Base-by-base conservation (phyloP, 2,113 vertebrate genomes). In the Edolisoma coerulescens region DNA sequence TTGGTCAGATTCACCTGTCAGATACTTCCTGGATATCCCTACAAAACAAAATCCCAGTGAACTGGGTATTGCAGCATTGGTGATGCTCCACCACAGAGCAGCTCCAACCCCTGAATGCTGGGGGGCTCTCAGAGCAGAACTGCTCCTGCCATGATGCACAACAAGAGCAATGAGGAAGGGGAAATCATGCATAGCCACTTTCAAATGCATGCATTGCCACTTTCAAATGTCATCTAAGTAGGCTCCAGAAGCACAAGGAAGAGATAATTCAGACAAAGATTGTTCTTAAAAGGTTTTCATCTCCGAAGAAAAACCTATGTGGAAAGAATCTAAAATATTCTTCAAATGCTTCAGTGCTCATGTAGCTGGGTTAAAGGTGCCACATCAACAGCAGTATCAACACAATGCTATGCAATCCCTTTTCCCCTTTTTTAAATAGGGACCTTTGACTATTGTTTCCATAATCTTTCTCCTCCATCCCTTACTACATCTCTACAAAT, bases 131-230 rank as follows among this genome's bases (percentile, higher is more conserved):
- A 0, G 41, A 5, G 37, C 57, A 42, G 61, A 84, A 5, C 28
- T 37, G 35, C 59, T 70, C 49, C 60, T 45, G 70, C 78, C 2
- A 1, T 9, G 61, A 16, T 0, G 4, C 50, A 13, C 33, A 71
- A 30, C 0, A 3, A 44, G 37, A 63, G 45, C 17, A 1, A n/a
- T 0, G 6, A 52, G 64, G 32, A 78, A 53, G 16, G 50, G 41
- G 68, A 92, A 95, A 80, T 91, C 84, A 73, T n/a, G 78, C 93
- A n/a, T 7, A 86, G 71, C 78, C 45, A 45, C 84, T 71, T 77
- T 15, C 35, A 92, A 96, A 91, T 93, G 91, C 86, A 70, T 41
- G 77, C 93, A n/a, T 5, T 84, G 74, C 83, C 44, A 39, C 82
- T 65, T 71, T 17, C n/a, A 92, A 96, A 91, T 93, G 89, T 89